Evolutionary conservation across 2,888 invertebrate genomes (phyloP).

Genomic region (Chironomus riparius): DNA sequence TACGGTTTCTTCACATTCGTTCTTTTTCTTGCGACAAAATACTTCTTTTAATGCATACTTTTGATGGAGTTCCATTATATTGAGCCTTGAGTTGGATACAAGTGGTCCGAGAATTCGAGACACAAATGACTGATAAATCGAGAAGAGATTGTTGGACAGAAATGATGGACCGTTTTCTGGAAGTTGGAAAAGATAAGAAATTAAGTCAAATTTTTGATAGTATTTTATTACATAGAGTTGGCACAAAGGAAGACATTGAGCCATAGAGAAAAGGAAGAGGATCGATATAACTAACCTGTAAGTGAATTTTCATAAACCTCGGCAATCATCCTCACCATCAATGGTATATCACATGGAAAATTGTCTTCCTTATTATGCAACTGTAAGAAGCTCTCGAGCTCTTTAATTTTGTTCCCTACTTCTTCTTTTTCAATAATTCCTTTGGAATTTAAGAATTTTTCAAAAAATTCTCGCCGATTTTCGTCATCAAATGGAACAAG

Average conservation of each 20-base stretch:
- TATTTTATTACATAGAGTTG: too few relatives aligned
- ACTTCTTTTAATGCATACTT: slow-evolving; percentile 3
- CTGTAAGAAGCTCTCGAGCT: background rate
- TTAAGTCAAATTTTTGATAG: too few relatives aligned
- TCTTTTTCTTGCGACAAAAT: background rate
- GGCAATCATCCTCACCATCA: background rate
- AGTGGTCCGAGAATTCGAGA: background rate
- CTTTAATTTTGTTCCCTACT: background rate
- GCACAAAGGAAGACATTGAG: too few relatives aligned
- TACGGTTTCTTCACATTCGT: background rate
- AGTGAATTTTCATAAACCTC: background rate
- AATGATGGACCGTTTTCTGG: too few relatives aligned
- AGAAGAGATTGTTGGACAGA: background rate
- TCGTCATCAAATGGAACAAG: background rate
- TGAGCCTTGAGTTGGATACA: background rate
- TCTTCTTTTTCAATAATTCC: background rate
- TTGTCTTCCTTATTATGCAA: background rate
- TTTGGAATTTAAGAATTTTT: background rate
- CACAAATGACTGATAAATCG: background rate
- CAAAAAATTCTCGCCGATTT: background rate
- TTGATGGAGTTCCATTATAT: background rate
- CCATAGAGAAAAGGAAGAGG: too few relatives aligned
- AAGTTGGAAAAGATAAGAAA: too few relatives aligned
- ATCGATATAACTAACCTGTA: too few relatives aligned
- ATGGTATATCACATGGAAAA: background rate